Base-by-base conservation (phyloP, 2,888 invertebrate genomes). In the Macaria notata region DNA sequence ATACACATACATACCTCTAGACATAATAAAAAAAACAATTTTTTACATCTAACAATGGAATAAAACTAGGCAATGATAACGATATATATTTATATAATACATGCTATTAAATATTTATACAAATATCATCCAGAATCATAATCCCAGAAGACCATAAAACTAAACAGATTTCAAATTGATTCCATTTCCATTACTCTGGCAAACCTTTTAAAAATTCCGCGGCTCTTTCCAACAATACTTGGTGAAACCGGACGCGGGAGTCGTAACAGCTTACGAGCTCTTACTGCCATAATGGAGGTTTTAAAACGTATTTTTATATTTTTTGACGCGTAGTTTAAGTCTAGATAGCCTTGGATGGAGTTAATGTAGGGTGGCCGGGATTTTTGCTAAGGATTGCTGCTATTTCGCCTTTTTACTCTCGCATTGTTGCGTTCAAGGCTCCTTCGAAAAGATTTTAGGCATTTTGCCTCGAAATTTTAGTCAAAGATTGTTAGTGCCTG, bases 221-320 rank as follows among this genome's bases (percentile, higher is more conserved):
- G 49, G 51, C 57, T 33, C 36, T 38, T 43, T 29, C 42, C 9
- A 46, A 54, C 58, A 49, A 44, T 31, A 29, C 46, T 54, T 49
- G 8, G 53, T 42, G 46, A 30, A 58, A 50, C 58, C 54, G 59
- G 59, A 59, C 54, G 59, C 45, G 9, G 29, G 50, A 59, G 59
- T 59, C 59, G 64, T 65, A 59, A 66, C 65, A 62, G 62, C 62
- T 66, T 66, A 66, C 62, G 64, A 62, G 61, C 64, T 64, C 57
- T 64, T 64, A 62, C 61, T 64, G 44, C 54, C 48, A 55, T 66
- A 66, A 64, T 64, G 62, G 54, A 53, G 61, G 59, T 61, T 66
- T 66, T 64, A 64, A 66, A 61, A 49, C 57, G 61, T 62, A 64
- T 62, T 66, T 66, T 66, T 61, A 66, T 66, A 66, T 66, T 64